Base-by-base conservation (phyloP, 2,113 vertebrate species). In the Nerophis lumbriciformis region DNA sequence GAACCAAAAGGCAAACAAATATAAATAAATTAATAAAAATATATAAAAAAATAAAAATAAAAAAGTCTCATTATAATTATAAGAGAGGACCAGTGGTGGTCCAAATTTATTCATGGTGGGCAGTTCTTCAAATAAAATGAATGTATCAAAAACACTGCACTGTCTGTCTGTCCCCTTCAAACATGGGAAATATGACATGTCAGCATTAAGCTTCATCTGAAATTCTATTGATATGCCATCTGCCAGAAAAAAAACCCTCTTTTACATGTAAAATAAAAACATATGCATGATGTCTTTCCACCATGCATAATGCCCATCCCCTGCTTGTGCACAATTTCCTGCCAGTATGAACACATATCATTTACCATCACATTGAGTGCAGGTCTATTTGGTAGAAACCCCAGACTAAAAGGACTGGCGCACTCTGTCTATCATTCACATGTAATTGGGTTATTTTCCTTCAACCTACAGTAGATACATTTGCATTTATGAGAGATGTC, bases 391-490 rank as follows among this genome's bases (percentile, higher is more conserved):
- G 28, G 69, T 68, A 63, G 66, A 78, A 48, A 16, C 38, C 61
- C 66, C 71, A 19, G 61, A 65, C 65, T 62, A 66, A 53, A 28
- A 57, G 54, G 58, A 49, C 66, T 68, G 76, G 57, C 71, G 60
- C 49, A 63, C 11, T 65, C 10, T 65, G 68, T 66, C 63, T 65
- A 53, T 74, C 42, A 54, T 67, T 70, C 39, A 62, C 57, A 49
- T 44, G 65, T 68, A 59, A 76, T 83, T 80, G 61, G 55, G 74
- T 71, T 64, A 65, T 59, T 79, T 79, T 56, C 37, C 60, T 28
- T 16, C 45, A 48, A 68, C 45, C 48, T 45, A 35, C 61, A 59
- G 45, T 56, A 51, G 55, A 63, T 35, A 39, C 8, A 2, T 13
- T 21, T 58, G 56, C 48, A 65, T 72, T 82, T 72, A 65, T 75